Base-by-base conservation (phyloP, 2,797 vertebrate genomes). In the Mallotus villosus region DNA sequence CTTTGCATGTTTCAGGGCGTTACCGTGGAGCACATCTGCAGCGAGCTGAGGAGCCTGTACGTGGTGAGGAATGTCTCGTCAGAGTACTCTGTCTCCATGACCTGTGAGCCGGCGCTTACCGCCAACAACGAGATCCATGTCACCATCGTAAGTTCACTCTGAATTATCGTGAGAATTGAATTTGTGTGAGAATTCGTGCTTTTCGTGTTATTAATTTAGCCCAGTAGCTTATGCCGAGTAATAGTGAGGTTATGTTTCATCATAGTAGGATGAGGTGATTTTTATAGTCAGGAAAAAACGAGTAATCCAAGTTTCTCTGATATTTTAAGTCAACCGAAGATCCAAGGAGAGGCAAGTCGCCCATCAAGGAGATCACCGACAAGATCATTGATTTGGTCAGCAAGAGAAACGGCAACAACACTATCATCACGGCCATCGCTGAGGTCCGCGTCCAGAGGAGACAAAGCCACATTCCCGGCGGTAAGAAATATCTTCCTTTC, bases 121-220 rank as follows among this genome's bases (percentile, higher is more conserved):
- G 94, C 95, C 74, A 95, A 93, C 92, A 98, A 98, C 29, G 96
- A 99, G 92, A 97, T 99, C 86, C 96, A 98, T 0, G 95, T 98
- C 90, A 94, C 95, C 90, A 97, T 99, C 78, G 97, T 99, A 88
- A 96, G 63, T 65, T 21, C 27, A 17, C 53, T 5, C 3, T 46
- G 46, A 37, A 21, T 6, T 73, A 46, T 49, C 3, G 12, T 46
- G 8, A 14, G 9, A 29, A 29, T 46, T 46, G 2, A 12, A 14
- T 46, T 46, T 46, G 9, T 46, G 11, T 46, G 41, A 12, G 41
- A 46, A 37, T 37, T 14, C 3, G 41, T 46, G 9, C 2, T 46
- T 46, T 46, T 46, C 9, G 12, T 46, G 41, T 46, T 14, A 14
- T 46, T 46, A 2, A 46, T 46, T 46, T 46, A 46, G 9, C 41